A percentile compares a stretch with the other conserved stretches of the same genome.
Evolutionary conservation across 2,888 invertebrate species (phyloP).

Genomic region (Selenia dentaria): DNA sequence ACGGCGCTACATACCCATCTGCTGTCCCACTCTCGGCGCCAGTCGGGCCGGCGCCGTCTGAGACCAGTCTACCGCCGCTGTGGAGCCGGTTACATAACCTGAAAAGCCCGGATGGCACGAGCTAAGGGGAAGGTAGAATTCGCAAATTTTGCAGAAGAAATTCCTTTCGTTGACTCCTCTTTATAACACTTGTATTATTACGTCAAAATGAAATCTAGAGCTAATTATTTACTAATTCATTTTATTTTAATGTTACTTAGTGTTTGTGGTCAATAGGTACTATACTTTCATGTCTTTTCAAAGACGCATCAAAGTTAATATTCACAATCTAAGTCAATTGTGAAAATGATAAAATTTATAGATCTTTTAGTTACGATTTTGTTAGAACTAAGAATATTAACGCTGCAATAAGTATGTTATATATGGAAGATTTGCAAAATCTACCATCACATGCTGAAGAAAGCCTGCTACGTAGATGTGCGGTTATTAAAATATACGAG

Average conservation of each 20-base stretch:
- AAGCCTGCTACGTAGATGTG: conserved; percentile 10
- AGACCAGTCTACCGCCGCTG: conserved; percentile 60
- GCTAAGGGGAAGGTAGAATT: conserved; percentile 31
- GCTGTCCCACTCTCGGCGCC: conserved; percentile 71
- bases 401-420: too few relatives aligned
- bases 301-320: too few relatives aligned
- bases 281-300: too few relatives aligned
- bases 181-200: too few relatives aligned
- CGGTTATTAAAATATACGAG: conserved; percentile 28
- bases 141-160: conserved; percentile 26
- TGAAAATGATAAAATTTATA: too few relatives aligned
- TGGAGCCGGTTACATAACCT: conserved; percentile 73
- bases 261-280: too few relatives aligned
- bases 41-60: conserved; percentile 82
- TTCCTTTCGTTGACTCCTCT: not conserved
- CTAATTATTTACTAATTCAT: too few relatives aligned
- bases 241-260: too few relatives aligned
- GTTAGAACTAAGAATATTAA: too few relatives aligned
- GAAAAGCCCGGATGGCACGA: conserved; percentile 25
- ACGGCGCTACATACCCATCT: conserved; percentile 32
- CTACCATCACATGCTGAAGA: conserved; percentile 10
- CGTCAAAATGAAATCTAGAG: too few relatives aligned
- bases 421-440: conserved; percentile 5
- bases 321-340: too few relatives aligned
- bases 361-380: too few relatives aligned